Base-by-base conservation (phyloP, 2,888 invertebrate species). In the Eulithis testata region DNA sequence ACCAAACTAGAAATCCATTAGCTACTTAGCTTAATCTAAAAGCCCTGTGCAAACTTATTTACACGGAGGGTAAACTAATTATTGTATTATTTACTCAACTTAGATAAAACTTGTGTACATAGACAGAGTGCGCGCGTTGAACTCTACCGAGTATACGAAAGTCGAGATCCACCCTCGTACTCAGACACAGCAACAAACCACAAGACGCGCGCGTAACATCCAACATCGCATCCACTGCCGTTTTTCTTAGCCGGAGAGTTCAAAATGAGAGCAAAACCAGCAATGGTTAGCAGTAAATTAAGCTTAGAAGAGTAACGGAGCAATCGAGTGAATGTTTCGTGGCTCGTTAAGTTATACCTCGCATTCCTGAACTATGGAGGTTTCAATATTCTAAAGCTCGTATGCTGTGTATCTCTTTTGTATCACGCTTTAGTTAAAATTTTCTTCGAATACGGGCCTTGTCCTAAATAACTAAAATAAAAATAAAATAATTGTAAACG, bases 71-170 rank as follows among this genome's bases (percentile, higher is more conserved):
- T 72, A 76, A 77, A 73, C 71, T 70, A 73, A 76, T 72, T 73
- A 77, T 74, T 75, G 74, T 71, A 67, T 68, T 80, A 76, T 81
- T 82, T 80, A 79, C 77, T 69, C 68, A 70, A 73, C 70, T 76
- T 72, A 72, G 82, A 82, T 81, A 79, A 79, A 72, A 40, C 71
- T 61, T 75, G 75, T 78, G 65, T 71, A 72, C 78, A 71, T 62
- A 74, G 70, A 76, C 73, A 67, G 66, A 67, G 53, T 40, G 40
- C 86, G 86, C 89, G 85, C 90, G 89, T 90, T 90, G 90, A 91
- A 90, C 86, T 91, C 90, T 86, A 85, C 3, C 2, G 31, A 31
- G 31, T 31, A 31, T 85, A 85, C 71, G 81, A 87, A 87, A 86
- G 86, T 86, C 73, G 80, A 84, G 76, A 79, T 78, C 71, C 56